These are phyloP conservation scores for Mongoloraphidia duomilia DNA, from an alignment of 2,888 invertebrate species.

Conservation along the genomic window DNA sequence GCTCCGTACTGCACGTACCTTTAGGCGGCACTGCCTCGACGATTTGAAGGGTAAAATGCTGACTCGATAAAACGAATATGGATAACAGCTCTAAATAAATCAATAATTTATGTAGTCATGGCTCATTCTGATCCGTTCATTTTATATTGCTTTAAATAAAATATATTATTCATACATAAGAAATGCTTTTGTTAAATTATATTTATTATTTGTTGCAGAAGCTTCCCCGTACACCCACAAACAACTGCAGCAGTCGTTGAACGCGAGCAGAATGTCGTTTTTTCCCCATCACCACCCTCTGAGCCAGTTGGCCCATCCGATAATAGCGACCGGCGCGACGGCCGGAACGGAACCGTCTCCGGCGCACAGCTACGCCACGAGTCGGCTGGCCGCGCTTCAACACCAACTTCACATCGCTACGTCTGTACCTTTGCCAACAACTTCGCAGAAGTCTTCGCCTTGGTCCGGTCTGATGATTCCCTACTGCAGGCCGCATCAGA, in stretches of 20 bases:
- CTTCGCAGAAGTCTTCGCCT: conserved; percentile 22
- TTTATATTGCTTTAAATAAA: too few relatives aligned
- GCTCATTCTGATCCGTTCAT: too few relatives aligned
- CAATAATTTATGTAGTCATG: too few relatives aligned
- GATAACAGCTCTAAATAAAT: too few relatives aligned
- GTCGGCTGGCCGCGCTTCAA: conserved; percentile 37
- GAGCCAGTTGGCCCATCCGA: conserved; percentile 11
- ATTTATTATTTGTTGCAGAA: not conserved
- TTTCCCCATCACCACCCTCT: conserved; percentile 8
- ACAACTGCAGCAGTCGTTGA: not conserved
- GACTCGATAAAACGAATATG: too few relatives aligned
- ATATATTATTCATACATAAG: too few relatives aligned
- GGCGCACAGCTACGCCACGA: conserved; percentile 28
- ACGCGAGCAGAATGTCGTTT: conserved; percentile 1
- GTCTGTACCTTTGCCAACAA: conserved; percentile 27
- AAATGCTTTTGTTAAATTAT: not conserved
- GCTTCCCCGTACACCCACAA: not conserved
- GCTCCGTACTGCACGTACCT: too few relatives aligned
- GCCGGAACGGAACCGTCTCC: conserved; percentile 16
- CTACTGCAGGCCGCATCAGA: conserved; percentile 32
- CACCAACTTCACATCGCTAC: conserved; percentile 35
- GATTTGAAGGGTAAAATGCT: too few relatives aligned
- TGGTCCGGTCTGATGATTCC: conserved; percentile 47
- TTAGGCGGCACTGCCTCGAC: too few relatives aligned
- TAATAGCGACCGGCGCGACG: conserved; percentile 11